Percentiles rank a stretch among this genome's conserved stretches.
These are phyloP conservation scores for Zoanthus gigantus DNA, from an alignment of 92 coral and sea anemone genomes.

Conservation along the genomic window DNA sequence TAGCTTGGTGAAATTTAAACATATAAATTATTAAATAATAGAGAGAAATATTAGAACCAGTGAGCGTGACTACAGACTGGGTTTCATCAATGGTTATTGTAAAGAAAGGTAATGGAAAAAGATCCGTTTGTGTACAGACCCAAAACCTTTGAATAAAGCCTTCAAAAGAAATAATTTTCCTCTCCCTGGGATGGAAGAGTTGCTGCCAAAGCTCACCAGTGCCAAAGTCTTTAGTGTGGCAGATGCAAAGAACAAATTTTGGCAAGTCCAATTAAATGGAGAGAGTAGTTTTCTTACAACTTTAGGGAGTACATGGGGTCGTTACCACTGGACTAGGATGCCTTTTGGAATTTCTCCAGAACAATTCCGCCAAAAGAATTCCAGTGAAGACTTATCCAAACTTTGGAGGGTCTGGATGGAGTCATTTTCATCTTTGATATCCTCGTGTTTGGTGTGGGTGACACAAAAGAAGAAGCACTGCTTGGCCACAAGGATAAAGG, in stretches of 20 bases:
- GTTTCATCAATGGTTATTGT: slow-evolving; percentile 57
- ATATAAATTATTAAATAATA: too few relatives aligned
- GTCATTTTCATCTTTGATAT: too few relatives aligned
- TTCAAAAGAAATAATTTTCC: not conserved
- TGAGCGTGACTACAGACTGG: slow-evolving; percentile 60
- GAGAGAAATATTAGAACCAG: slow-evolving; percentile 47
- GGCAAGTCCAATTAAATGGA: too few relatives aligned
- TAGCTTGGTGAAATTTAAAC: too few relatives aligned
- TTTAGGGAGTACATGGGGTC: not conserved
- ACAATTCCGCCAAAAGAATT: not conserved
- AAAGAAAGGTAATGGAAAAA: not conserved
- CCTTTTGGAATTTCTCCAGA: not conserved
- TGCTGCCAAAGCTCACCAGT: too few relatives aligned
- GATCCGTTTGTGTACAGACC: slow-evolving; percentile 52
- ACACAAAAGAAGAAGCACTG: not conserved
- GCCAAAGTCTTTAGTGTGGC: too few relatives aligned
- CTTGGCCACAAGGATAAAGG: not conserved
- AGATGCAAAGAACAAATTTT: too few relatives aligned
- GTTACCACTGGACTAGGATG: not conserved
- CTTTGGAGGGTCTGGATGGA: not conserved
- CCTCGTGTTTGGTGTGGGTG: not conserved
- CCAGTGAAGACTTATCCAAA: not conserved
- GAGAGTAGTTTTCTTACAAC: not conserved
- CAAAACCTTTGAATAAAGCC: slow-evolving; percentile 18
- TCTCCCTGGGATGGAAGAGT: slow-evolving; percentile 48